Base-by-base conservation (phyloP, 2,113 vertebrate genomes). In the Capreolus pygargus region DNA sequence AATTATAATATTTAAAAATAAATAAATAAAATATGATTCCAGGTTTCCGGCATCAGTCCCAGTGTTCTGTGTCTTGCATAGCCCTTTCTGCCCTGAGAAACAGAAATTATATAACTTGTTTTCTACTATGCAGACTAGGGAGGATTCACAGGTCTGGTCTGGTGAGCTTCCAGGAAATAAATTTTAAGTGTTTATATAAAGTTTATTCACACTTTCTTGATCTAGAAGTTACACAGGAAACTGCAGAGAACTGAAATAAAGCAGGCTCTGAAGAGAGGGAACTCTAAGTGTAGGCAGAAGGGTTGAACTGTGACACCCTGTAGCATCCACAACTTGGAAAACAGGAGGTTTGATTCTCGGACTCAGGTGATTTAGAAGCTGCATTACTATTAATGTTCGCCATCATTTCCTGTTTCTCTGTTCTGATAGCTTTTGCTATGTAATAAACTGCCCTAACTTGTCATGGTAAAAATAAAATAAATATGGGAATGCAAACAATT, bases 21-120 rank as follows among this genome's bases (percentile, higher is more conserved):
- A 74, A 79, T 79, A 79, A 79, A 47, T 98, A 97, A 97, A 97
- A 88, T 96, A 93, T 83, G 90, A 96, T 90, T 97, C 93, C 96
- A 98, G 97, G 97, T 55, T 61, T 67, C 97, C 97, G 93, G 96
- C 93, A 89, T 64, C 50, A n/a, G 91, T 55, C 91, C 85, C 92
- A 85, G 78, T 43, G 93, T 93, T 95, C 83, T 92, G 78, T 45
- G 96, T 92, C 91, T 90, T 95, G 86, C 92, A 78, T 30, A 50
- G 97, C 90, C 92, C 95, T 92, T 95, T 87, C 94, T 92, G 50
- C 92, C 58, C 33, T 2, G 67, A 97, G 96, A 97, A 98, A 82
- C 52, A 95, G 93, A 78, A 97, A 95, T 98, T 98, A 98, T 97
- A 87, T 98, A 98, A 98, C 97, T 95, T 98, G 98, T 98, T 98